Base-by-base conservation (phyloP, 2,888 invertebrate species). In the Tipula unca region DNA sequence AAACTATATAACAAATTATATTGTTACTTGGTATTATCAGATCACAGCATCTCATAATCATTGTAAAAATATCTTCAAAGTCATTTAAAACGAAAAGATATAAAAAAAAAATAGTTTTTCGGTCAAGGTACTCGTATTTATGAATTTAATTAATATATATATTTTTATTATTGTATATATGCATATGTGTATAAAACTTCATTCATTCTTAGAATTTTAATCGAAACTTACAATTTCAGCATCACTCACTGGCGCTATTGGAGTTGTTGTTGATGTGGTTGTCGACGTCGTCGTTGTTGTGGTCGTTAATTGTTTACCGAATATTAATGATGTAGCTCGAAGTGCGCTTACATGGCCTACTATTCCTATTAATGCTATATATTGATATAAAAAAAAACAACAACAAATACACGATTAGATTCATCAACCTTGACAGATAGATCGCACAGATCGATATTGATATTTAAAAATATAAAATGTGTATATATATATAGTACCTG, bases 261-360 rank as follows among this genome's bases (percentile, higher is more conserved):
- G 20, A 20, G 87, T 86, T 14, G 87, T 86, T 29, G 87, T 84
- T 84, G 87, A 87, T 86, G 88, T 87, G 84, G 88, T 87, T 42
- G 87, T 85, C 85, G 48, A 1, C 17, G 8, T 3, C 86, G 87
- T 88, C 85, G 90, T 88, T 85, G 89, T 87, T 86, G 89, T 88
- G 86, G 89, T 89, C 86, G 89, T 88, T 87, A 89, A 87, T 86
- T 89, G 35, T 90, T 92, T 94, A 32, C 92, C 90, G 90, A 93
- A 93, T 90, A 94, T 92, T 86, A 91, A 0, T 69, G 94, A 92
- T 14, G 94, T 93, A 69, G 94, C 93, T 87, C 92, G 92, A 69
- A 92, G 91, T 35, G 92, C 92, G 86, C 91, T 90, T 35, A 91
- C 90, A 87, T 93, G 92, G 88, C 93, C 91, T 85, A 93, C 88